Evolutionary conservation across 2,888 invertebrate genomes (phyloP), one percentile per base, ranked within the genome.

Genomic region (Xylota sylvarum): DNA sequence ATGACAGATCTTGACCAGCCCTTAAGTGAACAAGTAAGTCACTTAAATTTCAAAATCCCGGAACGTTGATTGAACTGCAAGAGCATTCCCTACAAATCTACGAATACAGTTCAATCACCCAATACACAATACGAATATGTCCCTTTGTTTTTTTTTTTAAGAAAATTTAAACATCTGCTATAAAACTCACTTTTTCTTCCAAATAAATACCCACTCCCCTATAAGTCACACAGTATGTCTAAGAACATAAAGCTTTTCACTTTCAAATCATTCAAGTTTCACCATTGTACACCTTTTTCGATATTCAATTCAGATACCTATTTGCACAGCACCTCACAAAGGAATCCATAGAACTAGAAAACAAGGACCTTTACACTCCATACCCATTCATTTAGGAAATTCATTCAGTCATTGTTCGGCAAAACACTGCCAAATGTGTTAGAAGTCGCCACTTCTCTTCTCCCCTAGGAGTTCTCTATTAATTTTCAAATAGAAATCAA

Each of bases 401-500:
- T 50, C 69, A 64, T 70, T 84, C 62, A 62, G 5, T 37, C 55
- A 73, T 72, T 73, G 67, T 67, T 17, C 55, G 12, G 56, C 50
- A 65, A 67, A 56, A 62, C 64, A 27, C 43, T 30, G 55, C 6
- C 69, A 50, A 60, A 27, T 65, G 35, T 55, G 35, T 55, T 50
- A 65, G 27, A 79, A 79, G 67, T 79, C 73, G 67, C 79, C 60
- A 79, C 58, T 77, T 56, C 48, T 0, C 48, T 0, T 7, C 48
- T 48, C 67, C 76, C 73, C 46, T 67, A 62, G 46, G 73, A 78
- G 62, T 84, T 46, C 46, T 79, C 79, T 84, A 84, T 64, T 84
- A 79, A 74, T 79, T 84, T 76, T 56, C 64, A 82, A 84, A 84
- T 84, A 56, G 43, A 84, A 84, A 74, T 84, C 79, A 32, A 84